A percentile compares a stretch with the other conserved stretches of the same genome.
These are phyloP conservation scores for Litoditis marina DNA, from an alignment of 2,888 invertebrate species.

Conservation along the genomic window DNA sequence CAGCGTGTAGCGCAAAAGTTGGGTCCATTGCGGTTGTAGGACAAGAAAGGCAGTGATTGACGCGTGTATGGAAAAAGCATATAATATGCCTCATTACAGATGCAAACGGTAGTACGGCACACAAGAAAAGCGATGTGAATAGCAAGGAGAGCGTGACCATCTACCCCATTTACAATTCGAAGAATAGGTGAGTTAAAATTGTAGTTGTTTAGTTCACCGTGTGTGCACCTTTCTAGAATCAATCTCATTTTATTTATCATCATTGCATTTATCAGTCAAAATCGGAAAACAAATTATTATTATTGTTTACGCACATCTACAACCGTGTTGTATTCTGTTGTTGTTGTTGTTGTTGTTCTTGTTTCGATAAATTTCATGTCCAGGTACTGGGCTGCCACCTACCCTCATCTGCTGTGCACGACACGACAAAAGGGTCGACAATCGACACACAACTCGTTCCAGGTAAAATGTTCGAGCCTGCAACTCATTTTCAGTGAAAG, in stretches of 20 bases:
- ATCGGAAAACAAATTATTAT: too few species aligned
- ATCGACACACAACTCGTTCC: slow-evolving; percentile 48
- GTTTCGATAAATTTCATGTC: too few species aligned
- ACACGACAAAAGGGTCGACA: slow-evolving; percentile 58
- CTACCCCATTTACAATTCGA: slow-evolving; percentile 52
- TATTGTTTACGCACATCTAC: too few species aligned
- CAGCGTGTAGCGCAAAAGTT: too few species aligned
- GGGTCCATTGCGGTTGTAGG: too few species aligned
- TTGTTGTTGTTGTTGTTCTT: too few species aligned
- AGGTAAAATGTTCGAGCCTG: slow-evolving; percentile 21
- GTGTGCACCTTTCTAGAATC: too few species aligned
- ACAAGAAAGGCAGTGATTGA: too few species aligned
- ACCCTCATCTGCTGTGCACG: slow-evolving; percentile 59
- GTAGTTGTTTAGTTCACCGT: background rate
- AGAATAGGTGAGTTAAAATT: slow-evolving; percentile 27
- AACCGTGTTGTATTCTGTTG: too few species aligned
- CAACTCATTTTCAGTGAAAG: background rate
- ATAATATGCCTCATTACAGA: slow-evolving; percentile 10
- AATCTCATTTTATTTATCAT: too few species aligned
- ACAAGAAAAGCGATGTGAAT: slow-evolving; percentile 60
- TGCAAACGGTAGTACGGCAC: slow-evolving; percentile 49
- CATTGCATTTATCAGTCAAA: too few species aligned
- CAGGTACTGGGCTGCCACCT: slow-evolving; percentile 58
- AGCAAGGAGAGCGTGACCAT: slow-evolving; percentile 53
- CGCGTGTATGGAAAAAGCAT: background rate